These are phyloP conservation scores for Neomorphus geoffroyi DNA, from an alignment of 2,797 vertebrate species.

Conservation along the genomic window DNA sequence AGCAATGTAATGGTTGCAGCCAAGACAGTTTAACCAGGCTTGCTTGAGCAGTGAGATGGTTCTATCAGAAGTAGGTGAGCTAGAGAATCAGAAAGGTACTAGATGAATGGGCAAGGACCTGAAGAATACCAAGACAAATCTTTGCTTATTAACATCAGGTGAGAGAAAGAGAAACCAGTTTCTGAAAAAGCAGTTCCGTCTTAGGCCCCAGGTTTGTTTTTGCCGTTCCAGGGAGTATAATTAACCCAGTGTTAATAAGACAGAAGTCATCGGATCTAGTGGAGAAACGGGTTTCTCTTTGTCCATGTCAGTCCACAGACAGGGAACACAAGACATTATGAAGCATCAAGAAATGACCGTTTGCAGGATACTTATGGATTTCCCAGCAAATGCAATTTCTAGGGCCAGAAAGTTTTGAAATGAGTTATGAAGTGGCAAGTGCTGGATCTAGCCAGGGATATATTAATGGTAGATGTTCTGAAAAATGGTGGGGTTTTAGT, in stretches of 20 bases:
- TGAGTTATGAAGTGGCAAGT: too few species aligned
- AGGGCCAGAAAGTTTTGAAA: not conserved
- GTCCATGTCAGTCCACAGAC: not conserved
- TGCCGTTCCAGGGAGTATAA: not conserved
- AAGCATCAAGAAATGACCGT: not conserved
- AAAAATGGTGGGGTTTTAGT: not conserved
- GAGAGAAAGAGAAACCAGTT: not conserved
- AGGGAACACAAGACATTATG: not conserved
- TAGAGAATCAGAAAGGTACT: not conserved
- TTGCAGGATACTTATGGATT: not conserved
- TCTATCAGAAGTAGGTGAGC: not conserved
- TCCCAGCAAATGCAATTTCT: not conserved
- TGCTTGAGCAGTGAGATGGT: not conserved
- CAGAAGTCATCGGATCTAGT: not conserved
- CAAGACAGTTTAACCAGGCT: not conserved
- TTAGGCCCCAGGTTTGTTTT: not conserved
- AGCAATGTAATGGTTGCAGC: not conserved
- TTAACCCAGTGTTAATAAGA: not conserved
- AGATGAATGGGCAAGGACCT: not conserved
- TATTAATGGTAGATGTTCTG: not conserved
- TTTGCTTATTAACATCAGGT: not conserved
- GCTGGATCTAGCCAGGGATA: not conserved
- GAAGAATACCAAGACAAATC: not conserved
- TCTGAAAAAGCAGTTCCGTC: not conserved
- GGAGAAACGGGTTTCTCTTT: not conserved